Percentiles rank a stretch among this genome's conserved stretches.
Conservation (phyloP, 2,888 invertebrate genomes). For the Drosophila fulvimacula region DNA sequence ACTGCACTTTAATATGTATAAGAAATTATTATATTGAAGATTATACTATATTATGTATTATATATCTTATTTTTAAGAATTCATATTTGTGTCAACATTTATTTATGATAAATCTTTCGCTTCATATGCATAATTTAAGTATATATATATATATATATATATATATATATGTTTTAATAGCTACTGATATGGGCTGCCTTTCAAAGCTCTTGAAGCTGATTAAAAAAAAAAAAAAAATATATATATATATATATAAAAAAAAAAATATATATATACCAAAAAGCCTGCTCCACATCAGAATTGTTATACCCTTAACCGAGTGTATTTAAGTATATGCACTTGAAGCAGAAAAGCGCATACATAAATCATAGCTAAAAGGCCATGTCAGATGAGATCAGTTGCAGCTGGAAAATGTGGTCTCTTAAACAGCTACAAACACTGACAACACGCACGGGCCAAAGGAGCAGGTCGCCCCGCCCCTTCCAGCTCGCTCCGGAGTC, state of each 20-base stretch:
- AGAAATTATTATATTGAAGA: background rate
- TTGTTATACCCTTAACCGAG: background rate
- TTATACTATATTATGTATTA: no score
- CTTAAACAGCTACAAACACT: conserved; percentile 14
- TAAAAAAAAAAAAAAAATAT: no score
- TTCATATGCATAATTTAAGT: background rate
- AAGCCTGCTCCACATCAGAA: background rate
- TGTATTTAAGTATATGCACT: conserved; percentile 53
- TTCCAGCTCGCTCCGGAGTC: no score
- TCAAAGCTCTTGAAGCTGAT: background rate
- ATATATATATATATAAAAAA: background rate
- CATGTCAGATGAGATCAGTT: conserved; percentile 48
- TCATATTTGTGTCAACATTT: background rate
- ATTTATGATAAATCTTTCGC: background rate
- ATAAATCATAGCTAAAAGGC: conserved; percentile 70
- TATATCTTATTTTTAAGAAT: no score
- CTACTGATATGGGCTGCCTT: background rate
- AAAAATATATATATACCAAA: background rate
- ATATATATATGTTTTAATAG: background rate
- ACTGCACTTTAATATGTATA: background rate
- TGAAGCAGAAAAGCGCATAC: conserved; percentile 55
- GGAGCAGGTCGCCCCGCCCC: conserved; percentile 9
- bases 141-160: background rate
- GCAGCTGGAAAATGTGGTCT: conserved; percentile 17
- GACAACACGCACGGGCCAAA: conserved; percentile 49